Evolutionary conservation across 2,113 vertebrate species (phyloP), one percentile per base, ranked within the genome.

Genomic region (Atractosteus spatula): DNA sequence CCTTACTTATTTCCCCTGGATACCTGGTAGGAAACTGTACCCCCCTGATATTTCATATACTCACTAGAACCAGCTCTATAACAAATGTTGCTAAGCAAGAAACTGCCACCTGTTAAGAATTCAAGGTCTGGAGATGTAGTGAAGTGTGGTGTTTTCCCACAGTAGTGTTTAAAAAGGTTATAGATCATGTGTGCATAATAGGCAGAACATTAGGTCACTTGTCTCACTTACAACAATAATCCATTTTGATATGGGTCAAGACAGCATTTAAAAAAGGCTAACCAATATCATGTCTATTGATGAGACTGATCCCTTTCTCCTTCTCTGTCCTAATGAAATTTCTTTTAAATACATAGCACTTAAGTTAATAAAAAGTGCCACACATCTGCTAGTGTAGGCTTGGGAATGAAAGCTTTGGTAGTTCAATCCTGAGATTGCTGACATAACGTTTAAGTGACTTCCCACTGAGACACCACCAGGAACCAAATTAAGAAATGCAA

Each of bases 191-290:
- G 90, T 90, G 91, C 77, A 85, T 92, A 91, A 92, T 86, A 92
- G 91, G 91, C 92, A 91, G 91, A 92, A 92, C 92, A 93, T 93
- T 90, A 89, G 93, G 90, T 91, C 88, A 83, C 91, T 92, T 91
- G 92, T 92, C 93, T 93, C 93, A 92, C 92, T 93, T 93, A 91
- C 90, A 93, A 92, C 91, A 93, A 92, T 94, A 93, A 94, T 94
- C 91, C 90, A 69, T 91, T 93, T 92, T 89, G 92, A 91, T 90
- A 92, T 91, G 93, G 92, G 93, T 94, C 92, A 94, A 84, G 76
- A n/a, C 29, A 11, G 41, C 62, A 13, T n/a, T 59, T n/a, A n/a
- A 13, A n/a, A 93, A 93, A 88, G 84, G 85, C 88, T 88, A 86
- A 89, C 88, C 92, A 88, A 86, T 82, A 89, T 90, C 85, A 85